phyloP scores from a whole-genome alignment of 2,113 vertebrate genomes.

The Elgaria multicarinata region DNA sequence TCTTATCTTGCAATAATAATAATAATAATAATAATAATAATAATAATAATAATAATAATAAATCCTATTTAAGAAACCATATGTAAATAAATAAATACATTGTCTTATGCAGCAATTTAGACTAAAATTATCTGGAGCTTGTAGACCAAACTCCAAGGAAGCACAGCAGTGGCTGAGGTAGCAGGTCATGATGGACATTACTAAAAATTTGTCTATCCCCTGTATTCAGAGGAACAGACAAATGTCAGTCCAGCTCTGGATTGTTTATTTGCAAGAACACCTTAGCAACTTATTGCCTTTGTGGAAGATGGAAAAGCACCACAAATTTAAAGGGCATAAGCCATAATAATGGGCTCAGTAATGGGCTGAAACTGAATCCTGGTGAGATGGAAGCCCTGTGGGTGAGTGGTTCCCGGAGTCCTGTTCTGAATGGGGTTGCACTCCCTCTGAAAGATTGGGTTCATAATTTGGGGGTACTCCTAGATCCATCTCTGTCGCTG shows the following conservation, averaged over 20 bases:
- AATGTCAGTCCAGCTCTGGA: background rate
- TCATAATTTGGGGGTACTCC: too few species aligned
- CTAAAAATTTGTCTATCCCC: background rate
- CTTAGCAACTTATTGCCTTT: background rate
- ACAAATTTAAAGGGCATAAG: constrained; percentile 26
- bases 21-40: too few species aligned
- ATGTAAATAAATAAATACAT: too few species aligned
- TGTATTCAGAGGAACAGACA: background rate
- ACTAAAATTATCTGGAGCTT: background rate
- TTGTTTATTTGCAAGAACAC: constrained; percentile 13
- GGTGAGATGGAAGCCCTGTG: too few species aligned
- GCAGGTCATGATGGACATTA: background rate
- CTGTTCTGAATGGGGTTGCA: too few species aligned
- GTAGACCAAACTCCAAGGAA: background rate
- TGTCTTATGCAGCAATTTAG: background rate
- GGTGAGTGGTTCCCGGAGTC: too few species aligned
- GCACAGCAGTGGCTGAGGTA: background rate
- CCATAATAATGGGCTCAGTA: too few species aligned
- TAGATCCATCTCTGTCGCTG: too few species aligned
- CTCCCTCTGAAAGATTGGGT: too few species aligned
- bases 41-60: too few species aligned
- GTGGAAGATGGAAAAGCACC: background rate
- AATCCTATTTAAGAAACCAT: too few species aligned
- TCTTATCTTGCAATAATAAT: background rate
- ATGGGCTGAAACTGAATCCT: too few species aligned